Evolutionary conservation across 2,797 vertebrate genomes (phyloP), one percentile per base, ranked within the genome.

Genomic region (Mormyrus hasselquistii): DNA sequence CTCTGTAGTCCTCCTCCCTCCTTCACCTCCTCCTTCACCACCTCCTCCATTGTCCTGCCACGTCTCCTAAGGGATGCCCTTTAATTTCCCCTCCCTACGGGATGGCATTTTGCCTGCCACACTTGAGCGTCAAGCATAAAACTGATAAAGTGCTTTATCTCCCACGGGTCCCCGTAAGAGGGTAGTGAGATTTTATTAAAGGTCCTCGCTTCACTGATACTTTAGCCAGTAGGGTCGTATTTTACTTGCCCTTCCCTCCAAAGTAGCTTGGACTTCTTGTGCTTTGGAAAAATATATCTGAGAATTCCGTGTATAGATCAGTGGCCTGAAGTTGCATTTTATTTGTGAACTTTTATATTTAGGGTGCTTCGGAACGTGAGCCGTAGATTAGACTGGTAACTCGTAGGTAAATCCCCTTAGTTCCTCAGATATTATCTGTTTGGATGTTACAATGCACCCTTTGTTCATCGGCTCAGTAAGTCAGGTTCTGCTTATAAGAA

Each of bases 401-500:
- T 59, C 14, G 0, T 38, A 47, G 34, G 25, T 86, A 69, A 86
- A 53, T 86, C 44, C 44, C 47, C 65, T 12, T 57, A 41, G 8
- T 44, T 12, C 34, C 52, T 82, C 50, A 16, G 16, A 52, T 86
- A 29, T 79, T 29, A 41, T 59, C 52, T 53, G 52, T 47, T 88
- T 84, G 88, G 88, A 41, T 59, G 12, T 83, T 83, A 59, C 76
- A 38, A 59, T 50, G 47, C 88, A 52, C 34, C 49, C 88, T 62
- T 89, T 83, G 53, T 84, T 85, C 52, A 16, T 2, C 14, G 16
- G 12, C 34, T 47, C 47, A 22, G 44, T 10, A n/a, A 69, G 25
- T 65, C 22, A 2, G 25, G 25, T 86, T 57, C 14, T 6, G n/a
- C 16, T 53, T 86, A 86, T 49, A 50, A 84, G 44, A 25, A 52